Conservation (phyloP, 2,797 vertebrate species). For the Alfaro cultratus region DNA sequence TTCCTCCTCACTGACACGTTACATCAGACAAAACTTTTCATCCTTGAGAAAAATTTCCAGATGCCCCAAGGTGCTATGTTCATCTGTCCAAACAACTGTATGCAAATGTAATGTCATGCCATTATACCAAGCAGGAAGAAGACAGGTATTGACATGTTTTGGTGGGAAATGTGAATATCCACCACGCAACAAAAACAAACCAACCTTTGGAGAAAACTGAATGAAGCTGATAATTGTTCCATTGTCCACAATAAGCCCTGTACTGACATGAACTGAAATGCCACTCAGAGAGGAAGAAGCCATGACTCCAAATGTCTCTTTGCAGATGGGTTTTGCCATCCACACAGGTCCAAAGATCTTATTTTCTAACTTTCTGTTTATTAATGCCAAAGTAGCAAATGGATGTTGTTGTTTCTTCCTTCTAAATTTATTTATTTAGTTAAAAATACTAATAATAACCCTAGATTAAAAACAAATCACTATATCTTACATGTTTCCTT, state of each 20-base stretch:
- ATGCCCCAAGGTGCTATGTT: background rate
- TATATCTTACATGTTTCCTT: slow-evolving; percentile 12
- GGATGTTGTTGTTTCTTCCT: background rate
- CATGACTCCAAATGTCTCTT: background rate
- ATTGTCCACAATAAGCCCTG: too few species aligned
- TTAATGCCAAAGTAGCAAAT: background rate
- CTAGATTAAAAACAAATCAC: slow-evolving; percentile 14
- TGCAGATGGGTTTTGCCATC: background rate
- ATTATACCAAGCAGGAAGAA: background rate
- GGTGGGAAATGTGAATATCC: background rate
- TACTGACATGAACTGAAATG: background rate
- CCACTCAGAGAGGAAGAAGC: background rate
- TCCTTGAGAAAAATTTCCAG: background rate
- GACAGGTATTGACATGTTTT: background rate
- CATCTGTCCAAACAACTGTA: background rate
- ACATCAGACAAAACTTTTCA: background rate
- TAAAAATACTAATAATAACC: too few species aligned
- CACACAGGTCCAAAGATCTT: background rate
- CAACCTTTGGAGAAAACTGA: background rate
- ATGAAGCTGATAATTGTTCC: background rate
- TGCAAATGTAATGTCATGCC: background rate
- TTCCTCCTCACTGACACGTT: background rate
- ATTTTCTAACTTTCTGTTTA: background rate
- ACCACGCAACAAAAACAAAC: background rate
- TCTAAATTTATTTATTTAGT: background rate